These are phyloP conservation scores for Psophia crepitans DNA, from an alignment of 2,113 vertebrate genomes.

Conservation along the genomic window DNA sequence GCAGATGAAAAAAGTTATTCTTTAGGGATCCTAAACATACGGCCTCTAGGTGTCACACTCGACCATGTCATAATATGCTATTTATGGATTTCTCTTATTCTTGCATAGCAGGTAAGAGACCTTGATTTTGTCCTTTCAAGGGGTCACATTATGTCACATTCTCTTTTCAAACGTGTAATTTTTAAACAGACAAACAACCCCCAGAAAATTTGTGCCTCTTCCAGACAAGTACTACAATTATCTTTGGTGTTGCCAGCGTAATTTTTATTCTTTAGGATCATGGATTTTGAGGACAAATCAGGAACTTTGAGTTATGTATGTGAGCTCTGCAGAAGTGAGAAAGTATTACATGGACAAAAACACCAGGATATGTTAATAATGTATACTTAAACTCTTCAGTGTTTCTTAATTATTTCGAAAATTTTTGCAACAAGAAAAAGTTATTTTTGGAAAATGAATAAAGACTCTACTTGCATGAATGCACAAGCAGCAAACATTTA, in stretches of 20 bases:
- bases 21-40: not conserved
- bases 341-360: not conserved
- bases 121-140: not conserved
- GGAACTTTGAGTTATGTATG: not conserved
- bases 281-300: not conserved
- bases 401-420: not conserved
- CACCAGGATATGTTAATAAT: not conserved
- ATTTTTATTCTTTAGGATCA: not conserved
- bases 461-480: not conserved
- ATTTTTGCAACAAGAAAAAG: not conserved
- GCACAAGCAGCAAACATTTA: not conserved
- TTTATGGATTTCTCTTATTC: not conserved
- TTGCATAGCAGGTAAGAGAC: not conserved
- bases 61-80: not conserved
- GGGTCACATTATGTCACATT: not conserved
- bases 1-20: not conserved
- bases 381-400: not conserved
- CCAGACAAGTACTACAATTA: not conserved
- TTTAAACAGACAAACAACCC: not conserved
- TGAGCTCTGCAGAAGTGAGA: not conserved
- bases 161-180: not conserved
- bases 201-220: not conserved
- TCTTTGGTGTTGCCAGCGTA: not conserved
- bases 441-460: not conserved
- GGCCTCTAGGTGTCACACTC: slow-evolving; percentile 80